Evolutionary conservation across 2,797 vertebrate species (phyloP), one percentile per base, ranked within the genome.

Genomic region (Spinus pinus): DNA sequence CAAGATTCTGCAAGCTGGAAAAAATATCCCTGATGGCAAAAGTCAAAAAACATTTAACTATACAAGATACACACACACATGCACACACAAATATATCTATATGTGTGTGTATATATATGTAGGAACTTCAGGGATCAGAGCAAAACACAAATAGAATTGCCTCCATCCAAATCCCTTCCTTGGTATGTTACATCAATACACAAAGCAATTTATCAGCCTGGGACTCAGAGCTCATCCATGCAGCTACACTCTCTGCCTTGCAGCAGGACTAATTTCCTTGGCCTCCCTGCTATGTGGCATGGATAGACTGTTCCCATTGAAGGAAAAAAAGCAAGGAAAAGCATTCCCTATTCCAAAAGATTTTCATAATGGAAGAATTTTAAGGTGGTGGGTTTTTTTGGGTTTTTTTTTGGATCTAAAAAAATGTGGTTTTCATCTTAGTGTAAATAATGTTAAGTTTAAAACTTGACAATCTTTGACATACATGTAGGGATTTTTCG

Each of bases 21-120:
- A 75, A 80, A 5, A 47, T 14, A 69, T 30, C 14, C 8, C 23
- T 12, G 8, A 50, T 12, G 5, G 9, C 6, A 83, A 83, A 88
- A 50, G 31, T 21, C 49, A 65, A 73, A 10, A 11, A 73, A 58
- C 14, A 31, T 61, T 65, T 1, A 1, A 73, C 33, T 27, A 33
- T 18, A 20, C 9, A 57, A 39, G 8, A 53, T 6, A 37, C 37
- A 37, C 8, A 51, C 17, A 31, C 13, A 24, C 7, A 53, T 2
- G 9, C 5, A 8, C 28, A 20, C 28, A 41, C 37, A 39, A 14
- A 18, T 6, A 7, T 2, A 17, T 1, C 14, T 2, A 5, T 33
- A 7, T 21, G 8, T 2, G 3, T 12, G 13, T 7, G 6, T 4
- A 5, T 17, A 7, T 23, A 4, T 28, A n/a, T 31, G 6, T 12